phyloP scores from a whole-genome alignment of 2,888 invertebrate species.

The Elmis aenea region DNA sequence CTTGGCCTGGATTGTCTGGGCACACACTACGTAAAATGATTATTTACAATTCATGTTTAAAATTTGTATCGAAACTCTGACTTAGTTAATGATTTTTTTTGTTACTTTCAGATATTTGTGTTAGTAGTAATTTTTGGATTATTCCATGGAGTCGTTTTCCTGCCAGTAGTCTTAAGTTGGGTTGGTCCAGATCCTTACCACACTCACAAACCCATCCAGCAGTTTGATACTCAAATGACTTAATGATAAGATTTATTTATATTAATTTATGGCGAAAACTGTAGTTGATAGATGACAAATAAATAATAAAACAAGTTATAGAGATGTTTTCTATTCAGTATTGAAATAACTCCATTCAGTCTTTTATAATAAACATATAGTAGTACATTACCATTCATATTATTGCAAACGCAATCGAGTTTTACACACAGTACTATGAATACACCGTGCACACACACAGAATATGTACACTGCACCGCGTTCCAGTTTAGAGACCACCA shows the following conservation, averaged over 20 bases:
- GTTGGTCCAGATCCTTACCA: conserved; percentile 60
- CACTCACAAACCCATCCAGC: conserved; percentile 27
- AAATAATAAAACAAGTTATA: conserved; percentile 14
- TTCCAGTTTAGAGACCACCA: conserved; percentile 19
- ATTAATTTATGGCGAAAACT: too few species aligned
- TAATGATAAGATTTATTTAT: neutral
- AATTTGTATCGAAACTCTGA: conserved; percentile 1
- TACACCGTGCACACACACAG: conserved; percentile 47
- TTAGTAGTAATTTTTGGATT: conserved; percentile 73
- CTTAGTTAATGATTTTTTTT: conserved; percentile 7
- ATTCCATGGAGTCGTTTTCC: conserved; percentile 69
- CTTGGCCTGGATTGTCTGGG: too few species aligned
- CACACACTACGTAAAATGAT: too few species aligned
- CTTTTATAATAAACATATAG: conserved; percentile 50
- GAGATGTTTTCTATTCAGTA: conserved; percentile 40
- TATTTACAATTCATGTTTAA: too few species aligned
- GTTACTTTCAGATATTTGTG: conserved; percentile 62
- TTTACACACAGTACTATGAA: conserved; percentile 49
- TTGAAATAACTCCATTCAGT: conserved; percentile 51
- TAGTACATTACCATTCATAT: conserved; percentile 49
- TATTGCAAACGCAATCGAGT: conserved; percentile 49
- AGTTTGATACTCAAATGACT: conserved; percentile 17
- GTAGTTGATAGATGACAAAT: too few species aligned
- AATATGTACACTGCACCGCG: conserved; percentile 32
- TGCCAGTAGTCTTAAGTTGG: conserved; percentile 70